phyloP scores from a whole-genome alignment of 2,888 invertebrate species.

The Tupiocoris notatus region DNA sequence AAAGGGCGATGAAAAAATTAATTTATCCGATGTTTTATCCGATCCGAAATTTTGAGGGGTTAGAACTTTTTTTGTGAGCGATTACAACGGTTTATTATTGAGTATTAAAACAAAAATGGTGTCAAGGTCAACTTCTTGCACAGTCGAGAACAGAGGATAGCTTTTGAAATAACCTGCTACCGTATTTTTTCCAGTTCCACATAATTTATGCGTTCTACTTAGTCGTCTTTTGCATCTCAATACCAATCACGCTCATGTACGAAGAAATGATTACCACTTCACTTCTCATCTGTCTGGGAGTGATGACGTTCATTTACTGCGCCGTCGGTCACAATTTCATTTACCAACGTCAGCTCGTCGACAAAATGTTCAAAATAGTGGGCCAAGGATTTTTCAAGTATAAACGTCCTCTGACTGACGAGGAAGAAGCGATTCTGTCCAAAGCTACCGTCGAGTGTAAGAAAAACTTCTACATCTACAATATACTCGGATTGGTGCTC shows the following conservation, averaged over 20 bases:
- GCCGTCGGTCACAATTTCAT: background rate
- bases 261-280: background rate
- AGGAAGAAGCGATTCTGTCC: background rate
- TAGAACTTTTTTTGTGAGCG: too few relatives aligned
- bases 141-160: too few relatives aligned
- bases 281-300: background rate
- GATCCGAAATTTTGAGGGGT: too few relatives aligned
- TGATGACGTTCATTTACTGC: background rate
- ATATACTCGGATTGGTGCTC: background rate
- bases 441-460: background rate
- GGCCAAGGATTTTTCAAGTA: background rate
- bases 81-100: too few relatives aligned
- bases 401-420: background rate
- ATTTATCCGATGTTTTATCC: too few relatives aligned
- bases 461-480: background rate
- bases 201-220: too few relatives aligned
- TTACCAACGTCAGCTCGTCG: background rate
- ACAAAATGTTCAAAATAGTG: background rate
- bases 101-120: too few relatives aligned
- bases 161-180: too few relatives aligned
- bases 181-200: too few relatives aligned
- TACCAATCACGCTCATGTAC: background rate
- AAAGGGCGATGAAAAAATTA: too few relatives aligned
- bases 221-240: too few relatives aligned
- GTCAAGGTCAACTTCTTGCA: too few relatives aligned